Evolutionary conservation across 2,888 invertebrate genomes (phyloP).

Genomic region (Cybosia mesomella): DNA sequence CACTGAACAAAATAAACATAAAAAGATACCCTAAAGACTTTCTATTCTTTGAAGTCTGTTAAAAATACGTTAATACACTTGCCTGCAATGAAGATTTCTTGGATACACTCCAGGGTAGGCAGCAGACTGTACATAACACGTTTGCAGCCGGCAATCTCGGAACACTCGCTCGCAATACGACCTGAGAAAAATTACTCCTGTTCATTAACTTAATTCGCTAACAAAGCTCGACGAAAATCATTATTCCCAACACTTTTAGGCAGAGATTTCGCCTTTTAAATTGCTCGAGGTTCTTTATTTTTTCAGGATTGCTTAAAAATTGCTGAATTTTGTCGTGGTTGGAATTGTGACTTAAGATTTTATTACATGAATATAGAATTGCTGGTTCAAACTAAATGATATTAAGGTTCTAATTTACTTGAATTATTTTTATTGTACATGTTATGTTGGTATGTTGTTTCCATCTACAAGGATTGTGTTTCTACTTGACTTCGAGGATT

Average conservation of each 20-base stretch:
- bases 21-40: background rate
- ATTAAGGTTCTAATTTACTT: background rate
- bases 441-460: too few relatives aligned
- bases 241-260: slow-evolving; percentile 42
- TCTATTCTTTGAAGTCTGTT: background rate
- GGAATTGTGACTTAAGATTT: slow-evolving; percentile 22
- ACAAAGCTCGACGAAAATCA: slow-evolving; percentile 43
- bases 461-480: background rate
- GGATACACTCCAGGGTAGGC: slow-evolving; percentile 97
- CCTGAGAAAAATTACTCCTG: slow-evolving; percentile 72
- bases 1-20: background rate
- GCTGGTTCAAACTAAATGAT: slow-evolving; percentile 2
- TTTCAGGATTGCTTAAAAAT: slow-evolving; percentile 26
- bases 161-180: slow-evolving; percentile 96
- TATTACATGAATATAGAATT: slow-evolving; percentile 5
- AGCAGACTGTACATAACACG: slow-evolving; percentile 97
- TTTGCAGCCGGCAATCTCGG: slow-evolving; percentile 95
- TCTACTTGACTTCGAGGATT: background rate
- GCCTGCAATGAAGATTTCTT: slow-evolving; percentile 94
- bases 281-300: slow-evolving; percentile 26
- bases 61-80: slow-evolving; percentile 40
- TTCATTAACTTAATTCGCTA: slow-evolving; percentile 48
- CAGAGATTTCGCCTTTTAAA: slow-evolving; percentile 23
- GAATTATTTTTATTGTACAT: background rate
- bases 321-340: slow-evolving; percentile 21